phyloP scores from a whole-genome alignment of 2,113 vertebrate genomes.

The Calidris pygmaea region DNA sequence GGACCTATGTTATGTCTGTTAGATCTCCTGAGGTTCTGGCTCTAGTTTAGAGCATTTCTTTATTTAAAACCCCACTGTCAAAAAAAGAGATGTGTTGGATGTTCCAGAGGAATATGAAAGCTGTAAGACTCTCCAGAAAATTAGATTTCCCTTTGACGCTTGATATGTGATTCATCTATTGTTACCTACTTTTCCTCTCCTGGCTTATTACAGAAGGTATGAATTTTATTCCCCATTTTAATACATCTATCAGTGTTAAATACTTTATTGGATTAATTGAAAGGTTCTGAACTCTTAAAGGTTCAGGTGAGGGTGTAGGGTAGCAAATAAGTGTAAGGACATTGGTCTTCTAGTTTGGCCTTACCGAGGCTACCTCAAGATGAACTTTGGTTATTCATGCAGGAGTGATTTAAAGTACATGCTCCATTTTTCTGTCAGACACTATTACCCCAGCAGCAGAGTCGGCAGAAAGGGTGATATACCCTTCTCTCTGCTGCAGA shows the following conservation, averaged over 20 bases:
- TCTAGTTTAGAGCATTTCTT: constrained; percentile 34
- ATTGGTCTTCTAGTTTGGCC: not conserved
- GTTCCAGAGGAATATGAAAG: constrained; percentile 1
- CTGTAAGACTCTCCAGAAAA: constrained; percentile 14
- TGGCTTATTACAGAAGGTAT: not conserved
- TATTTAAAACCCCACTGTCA: not conserved
- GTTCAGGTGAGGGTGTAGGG: not conserved
- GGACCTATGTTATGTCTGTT: not conserved
- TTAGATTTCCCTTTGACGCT: not conserved
- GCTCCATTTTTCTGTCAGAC: not conserved
- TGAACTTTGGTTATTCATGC: not conserved
- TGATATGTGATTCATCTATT: not conserved
- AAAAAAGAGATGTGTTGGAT: not conserved
- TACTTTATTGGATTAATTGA: not conserved
- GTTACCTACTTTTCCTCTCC: not conserved
- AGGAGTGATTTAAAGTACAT: constrained; percentile 31
- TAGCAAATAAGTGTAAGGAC: not conserved
- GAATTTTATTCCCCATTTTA: not conserved
- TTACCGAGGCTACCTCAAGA: not conserved
- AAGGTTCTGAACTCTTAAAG: not conserved
- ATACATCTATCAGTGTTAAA: not conserved
- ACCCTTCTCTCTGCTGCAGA: not conserved
- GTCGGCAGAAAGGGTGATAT: constrained; percentile 19
- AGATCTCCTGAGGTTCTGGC: constrained; percentile 30
- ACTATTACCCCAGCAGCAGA: constrained; percentile 6